Evolutionary conservation across 37 sponge, comb jelly and placozoan genomes (phyloP).

Genomic region (Axinella damicornis): DNA sequence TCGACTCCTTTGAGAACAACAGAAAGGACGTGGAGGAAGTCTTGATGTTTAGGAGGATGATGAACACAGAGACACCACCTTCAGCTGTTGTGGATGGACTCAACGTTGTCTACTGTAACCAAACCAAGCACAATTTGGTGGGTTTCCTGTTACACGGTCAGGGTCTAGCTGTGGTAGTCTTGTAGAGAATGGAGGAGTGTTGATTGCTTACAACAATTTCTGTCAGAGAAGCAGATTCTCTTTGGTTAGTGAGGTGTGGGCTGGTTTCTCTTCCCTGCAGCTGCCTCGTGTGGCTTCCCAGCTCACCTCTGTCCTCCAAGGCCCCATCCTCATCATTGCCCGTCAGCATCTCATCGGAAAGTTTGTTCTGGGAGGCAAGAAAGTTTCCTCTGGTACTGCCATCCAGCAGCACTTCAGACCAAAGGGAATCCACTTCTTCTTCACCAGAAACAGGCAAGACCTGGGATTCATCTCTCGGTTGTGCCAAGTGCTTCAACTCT

Average conservation of each 20-base stretch:
- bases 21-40: background rate
- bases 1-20: background rate
- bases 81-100: constrained; percentile 19
- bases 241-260: background rate
- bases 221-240: background rate
- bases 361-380: no score
- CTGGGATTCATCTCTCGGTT: no score
- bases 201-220: no score
- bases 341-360: background rate
- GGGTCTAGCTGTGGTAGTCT: background rate
- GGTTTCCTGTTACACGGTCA: background rate
- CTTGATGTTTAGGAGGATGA: background rate
- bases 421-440: constrained; percentile 10
- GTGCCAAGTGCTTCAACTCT: no score
- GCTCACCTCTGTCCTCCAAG: background rate
- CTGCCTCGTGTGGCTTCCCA: background rate
- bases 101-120: background rate
- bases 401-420: background rate
- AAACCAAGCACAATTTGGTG: background rate
- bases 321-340: constrained; percentile 7
- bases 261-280: no score
- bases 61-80: background rate
- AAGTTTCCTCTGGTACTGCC: no score
- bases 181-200: background rate
- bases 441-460: background rate